Conservation (phyloP, 2,888 invertebrate species). For the Stenchaetothrips biformis region DNA sequence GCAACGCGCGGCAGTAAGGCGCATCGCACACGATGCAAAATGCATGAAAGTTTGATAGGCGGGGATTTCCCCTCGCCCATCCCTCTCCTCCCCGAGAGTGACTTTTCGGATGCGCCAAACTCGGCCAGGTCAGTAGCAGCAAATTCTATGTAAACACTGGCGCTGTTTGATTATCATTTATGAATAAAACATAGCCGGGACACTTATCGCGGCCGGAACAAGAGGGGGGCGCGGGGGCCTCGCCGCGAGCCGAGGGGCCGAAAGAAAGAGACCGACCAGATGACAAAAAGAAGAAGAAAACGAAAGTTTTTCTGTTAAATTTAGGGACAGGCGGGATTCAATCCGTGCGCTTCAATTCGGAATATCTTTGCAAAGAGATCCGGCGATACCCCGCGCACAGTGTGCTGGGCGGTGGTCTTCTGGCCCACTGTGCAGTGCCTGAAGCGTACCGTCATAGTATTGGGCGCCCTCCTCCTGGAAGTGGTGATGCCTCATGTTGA, state of each 20-base stretch:
- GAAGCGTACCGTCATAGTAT: conserved; percentile 77
- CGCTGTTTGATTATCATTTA: conserved; percentile 19
- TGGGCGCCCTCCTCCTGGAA: conserved; percentile 70
- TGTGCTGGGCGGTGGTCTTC: too few relatives aligned
- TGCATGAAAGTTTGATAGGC: conserved; percentile 23
- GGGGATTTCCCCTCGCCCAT: background rate
- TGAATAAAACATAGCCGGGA: conserved; percentile 28
- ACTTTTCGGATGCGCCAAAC: background rate
- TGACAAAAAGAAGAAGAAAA: too few relatives aligned
- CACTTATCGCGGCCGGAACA: background rate
- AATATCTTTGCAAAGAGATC: too few relatives aligned
- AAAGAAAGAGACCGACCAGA: background rate
- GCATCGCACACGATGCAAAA: background rate
- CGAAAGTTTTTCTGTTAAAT: too few relatives aligned
- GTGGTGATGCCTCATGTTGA: conserved; percentile 69
- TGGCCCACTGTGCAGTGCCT: too few relatives aligned
- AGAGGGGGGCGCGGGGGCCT: background rate
- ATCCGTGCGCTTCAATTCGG: too few relatives aligned
- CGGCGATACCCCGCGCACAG: too few relatives aligned
- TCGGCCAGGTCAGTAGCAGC: background rate
- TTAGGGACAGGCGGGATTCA: too few relatives aligned
- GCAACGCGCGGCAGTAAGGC: too few relatives aligned
- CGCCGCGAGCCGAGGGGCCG: background rate
- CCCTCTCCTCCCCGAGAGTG: background rate
- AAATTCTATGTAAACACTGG: conserved; percentile 17